Percentiles rank a stretch among this genome's conserved stretches.
These are phyloP conservation scores for Thereva nobilitata DNA, from an alignment of 2,888 invertebrate species.

Conservation along the genomic window DNA sequence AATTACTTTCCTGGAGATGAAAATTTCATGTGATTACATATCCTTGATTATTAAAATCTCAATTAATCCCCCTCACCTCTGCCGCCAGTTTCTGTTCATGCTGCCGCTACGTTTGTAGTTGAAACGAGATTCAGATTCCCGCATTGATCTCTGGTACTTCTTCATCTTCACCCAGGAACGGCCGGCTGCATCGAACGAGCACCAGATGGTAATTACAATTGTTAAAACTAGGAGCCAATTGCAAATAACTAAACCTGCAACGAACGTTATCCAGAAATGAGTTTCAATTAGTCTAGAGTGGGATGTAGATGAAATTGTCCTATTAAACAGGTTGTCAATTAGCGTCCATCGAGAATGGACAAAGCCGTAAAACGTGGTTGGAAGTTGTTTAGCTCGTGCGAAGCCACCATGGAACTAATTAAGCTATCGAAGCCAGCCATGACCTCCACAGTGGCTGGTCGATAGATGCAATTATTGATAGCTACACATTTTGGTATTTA, in stretches of 20 bases:
- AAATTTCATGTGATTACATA: neutral
- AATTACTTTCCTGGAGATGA: slow-evolving; percentile 72
- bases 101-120: slow-evolving; percentile 78
- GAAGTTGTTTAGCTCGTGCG: too few relatives aligned
- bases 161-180: slow-evolving; percentile 90
- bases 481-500: too few relatives aligned
- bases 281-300: too few relatives aligned
- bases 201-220: slow-evolving; percentile 79
- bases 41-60: neutral
- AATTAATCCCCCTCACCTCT: slow-evolving; percentile 63
- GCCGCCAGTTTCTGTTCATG: slow-evolving; percentile 79
- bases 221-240: slow-evolving; percentile 76
- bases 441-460: too few relatives aligned
- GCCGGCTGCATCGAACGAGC: slow-evolving; percentile 85
- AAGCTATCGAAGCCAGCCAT: too few relatives aligned
- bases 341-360: too few relatives aligned
- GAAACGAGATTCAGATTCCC: slow-evolving; percentile 74
- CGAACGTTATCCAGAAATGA: neutral
- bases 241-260: slow-evolving; percentile 73
- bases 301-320: too few relatives aligned
- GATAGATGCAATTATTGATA: too few relatives aligned
- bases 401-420: too few relatives aligned
- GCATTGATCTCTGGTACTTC: slow-evolving; percentile 80
- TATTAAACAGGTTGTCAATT: too few relatives aligned
- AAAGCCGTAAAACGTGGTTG: too few relatives aligned